Evolutionary conservation across 2,888 invertebrate species (phyloP).

Genomic region (Protonemura montana): DNA sequence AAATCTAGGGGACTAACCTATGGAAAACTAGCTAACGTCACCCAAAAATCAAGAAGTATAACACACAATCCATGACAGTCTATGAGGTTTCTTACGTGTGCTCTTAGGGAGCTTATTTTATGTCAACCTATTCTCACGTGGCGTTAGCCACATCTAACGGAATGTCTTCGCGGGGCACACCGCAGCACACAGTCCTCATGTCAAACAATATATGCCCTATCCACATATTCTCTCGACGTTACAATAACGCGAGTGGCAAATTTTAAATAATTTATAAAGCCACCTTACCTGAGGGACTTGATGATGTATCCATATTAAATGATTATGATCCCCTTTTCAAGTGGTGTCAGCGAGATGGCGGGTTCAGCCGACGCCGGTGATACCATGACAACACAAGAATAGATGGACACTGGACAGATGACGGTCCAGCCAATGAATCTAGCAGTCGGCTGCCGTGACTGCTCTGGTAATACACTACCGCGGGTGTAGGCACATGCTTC

Average conservation of each 20-base stretch:
- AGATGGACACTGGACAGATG: background rate
- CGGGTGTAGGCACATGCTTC: constrained; percentile 2
- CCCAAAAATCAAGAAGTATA: no score
- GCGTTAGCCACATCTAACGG: background rate
- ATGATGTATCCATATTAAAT: constrained; percentile 29
- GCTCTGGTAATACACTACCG: background rate
- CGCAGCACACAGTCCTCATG: background rate
- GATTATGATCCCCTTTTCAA: background rate
- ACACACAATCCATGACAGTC: no score
- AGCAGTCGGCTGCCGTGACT: background rate
- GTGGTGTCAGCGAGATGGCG: background rate
- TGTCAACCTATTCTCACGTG: background rate
- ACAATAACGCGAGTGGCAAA: background rate
- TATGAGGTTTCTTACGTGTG: no score
- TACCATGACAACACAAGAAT: background rate
- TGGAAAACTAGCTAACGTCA: no score
- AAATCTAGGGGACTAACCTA: no score
- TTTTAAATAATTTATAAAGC: background rate
- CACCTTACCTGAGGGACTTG: background rate
- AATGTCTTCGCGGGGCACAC: background rate
- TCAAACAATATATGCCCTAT: background rate
- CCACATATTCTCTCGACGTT: background rate
- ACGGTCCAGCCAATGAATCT: background rate
- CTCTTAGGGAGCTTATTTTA: background rate
- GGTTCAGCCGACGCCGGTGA: background rate